Evolutionary conservation across 1,140 invertebrate genomes (phyloP).

Genomic region (Delia radicum): DNA sequence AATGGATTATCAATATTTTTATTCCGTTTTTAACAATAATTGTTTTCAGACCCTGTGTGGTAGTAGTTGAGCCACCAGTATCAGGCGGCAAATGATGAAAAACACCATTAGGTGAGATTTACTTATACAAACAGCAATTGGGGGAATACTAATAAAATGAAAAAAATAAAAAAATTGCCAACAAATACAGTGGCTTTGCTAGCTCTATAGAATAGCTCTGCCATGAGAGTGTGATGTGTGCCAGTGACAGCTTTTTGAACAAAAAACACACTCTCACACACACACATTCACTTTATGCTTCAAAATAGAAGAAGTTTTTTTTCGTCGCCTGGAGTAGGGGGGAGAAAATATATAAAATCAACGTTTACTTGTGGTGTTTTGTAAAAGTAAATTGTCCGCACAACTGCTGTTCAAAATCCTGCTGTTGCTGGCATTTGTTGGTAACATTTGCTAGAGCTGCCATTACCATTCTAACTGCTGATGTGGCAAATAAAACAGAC

Average conservation of each 20-base stretch:
- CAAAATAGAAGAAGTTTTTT: too few species aligned
- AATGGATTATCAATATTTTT: too few species aligned
- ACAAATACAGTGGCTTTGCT: background rate
- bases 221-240: slow-evolving; percentile 6
- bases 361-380: slow-evolving; percentile 6
- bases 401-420: slow-evolving; percentile 27
- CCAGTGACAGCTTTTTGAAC: slow-evolving; percentile 11
- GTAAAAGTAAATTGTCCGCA: slow-evolving; percentile 26
- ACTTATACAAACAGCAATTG: slow-evolving; percentile 55
- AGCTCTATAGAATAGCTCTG: background rate
- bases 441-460: slow-evolving; percentile 28
- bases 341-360: background rate
- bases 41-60: too few species aligned
- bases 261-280: background rate
- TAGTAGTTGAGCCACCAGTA: slow-evolving; percentile 39
- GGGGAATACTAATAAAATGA: slow-evolving; percentile 31
- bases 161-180: background rate
- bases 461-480: slow-evolving; percentile 25
- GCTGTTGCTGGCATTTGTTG: slow-evolving; percentile 11
- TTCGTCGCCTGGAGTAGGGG: background rate
- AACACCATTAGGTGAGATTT: slow-evolving; percentile 57
- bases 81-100: slow-evolving; percentile 56
- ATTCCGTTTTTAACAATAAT: too few species aligned
- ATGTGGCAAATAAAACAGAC: slow-evolving; percentile 31
- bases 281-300: background rate